Base-by-base conservation (phyloP, 1,140 invertebrate species). In the Drosophila simulans region DNA sequence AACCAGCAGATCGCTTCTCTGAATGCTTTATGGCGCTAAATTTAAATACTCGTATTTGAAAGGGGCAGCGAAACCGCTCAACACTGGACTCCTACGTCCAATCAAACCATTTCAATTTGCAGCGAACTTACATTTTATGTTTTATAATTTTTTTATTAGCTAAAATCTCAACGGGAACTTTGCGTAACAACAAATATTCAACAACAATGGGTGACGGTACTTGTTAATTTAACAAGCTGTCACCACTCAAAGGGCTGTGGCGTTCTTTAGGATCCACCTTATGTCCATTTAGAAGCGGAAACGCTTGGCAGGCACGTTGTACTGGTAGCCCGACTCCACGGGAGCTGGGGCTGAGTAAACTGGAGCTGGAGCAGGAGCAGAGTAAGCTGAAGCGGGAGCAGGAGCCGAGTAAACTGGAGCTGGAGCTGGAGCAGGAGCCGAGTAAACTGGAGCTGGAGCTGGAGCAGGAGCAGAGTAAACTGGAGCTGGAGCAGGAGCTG, bases 111-210 rank as follows among this genome's bases (percentile, higher is more conserved):
- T 57, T 51, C 40, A 76, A 72, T 68, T 53, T 52, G 57, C 35
- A 73, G 37, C 43, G 20, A 49, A 31, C 54, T 52, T 77, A 77
- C 66, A 63, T 74, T 80, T 73, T 69, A 73, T 8, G 31, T 31
- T 31, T 31, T 31, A 65, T 74, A 85, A 56, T 55, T 65, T 83
- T 63, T 88, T 86, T 82, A 82, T 79, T 88, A 59, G 70, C 79
- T 88, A 79, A 84, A 89, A 86, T 86, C 83, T 82, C 83, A 89
- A 83, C 83, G 81, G 68, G 80, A 83, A 89, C 84, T 86, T 83
- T 89, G 79, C 79, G 81, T 89, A 86, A 83, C 83, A 86, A 89
- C 83, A 86, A 79, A 81, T 71, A 60, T 72, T 89, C 83, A 86
- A 86, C 83, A 86, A 86, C 84, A 76, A 77, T 69, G 64, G 57